phyloP scores from a whole-genome alignment of 2,888 invertebrate species.

The Sisyra terminalis region DNA sequence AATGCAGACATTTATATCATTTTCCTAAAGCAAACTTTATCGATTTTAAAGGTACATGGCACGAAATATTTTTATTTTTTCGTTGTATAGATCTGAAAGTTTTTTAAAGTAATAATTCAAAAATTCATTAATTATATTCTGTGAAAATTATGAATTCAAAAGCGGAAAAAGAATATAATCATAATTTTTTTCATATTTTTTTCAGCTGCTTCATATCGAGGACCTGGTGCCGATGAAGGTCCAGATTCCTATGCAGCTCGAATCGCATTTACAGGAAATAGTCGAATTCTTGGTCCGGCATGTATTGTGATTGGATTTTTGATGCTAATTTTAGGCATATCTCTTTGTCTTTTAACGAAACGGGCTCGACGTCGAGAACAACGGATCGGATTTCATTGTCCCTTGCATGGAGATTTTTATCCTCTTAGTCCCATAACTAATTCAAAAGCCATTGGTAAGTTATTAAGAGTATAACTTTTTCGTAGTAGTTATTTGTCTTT shows the following conservation, averaged over 20 bases:
- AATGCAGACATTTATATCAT: no score
- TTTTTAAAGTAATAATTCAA: no score
- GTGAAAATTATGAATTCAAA: not conserved
- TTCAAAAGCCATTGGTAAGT: constrained; percentile 19
- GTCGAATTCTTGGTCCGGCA: constrained; percentile 52
- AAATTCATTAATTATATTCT: no score
- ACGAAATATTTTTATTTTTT: no score
- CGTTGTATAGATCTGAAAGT: no score
- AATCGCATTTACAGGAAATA: constrained; percentile 57
- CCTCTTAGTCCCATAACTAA: constrained; percentile 48
- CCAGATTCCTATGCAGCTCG: constrained; percentile 54
- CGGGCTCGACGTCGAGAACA: constrained; percentile 48
- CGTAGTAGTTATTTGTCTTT: constrained; percentile 3
- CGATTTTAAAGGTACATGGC: no score
- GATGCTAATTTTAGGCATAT: constrained; percentile 49
- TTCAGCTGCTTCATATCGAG: constrained; percentile 56
- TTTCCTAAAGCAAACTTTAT: no score
- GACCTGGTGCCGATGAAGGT: constrained; percentile 53
- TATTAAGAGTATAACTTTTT: not conserved
- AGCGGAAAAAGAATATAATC: not conserved
- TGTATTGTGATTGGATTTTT: constrained; percentile 58
- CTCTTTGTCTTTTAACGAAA: constrained; percentile 47
- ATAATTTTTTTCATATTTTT: constrained; percentile 9
- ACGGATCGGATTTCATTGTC: constrained; percentile 59
- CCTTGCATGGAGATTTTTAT: constrained; percentile 62